Evolutionary conservation across 1,140 invertebrate genomes (phyloP), one percentile per base, ranked within the genome.

Genomic region (Meloidogyne chitwoodi): DNA sequence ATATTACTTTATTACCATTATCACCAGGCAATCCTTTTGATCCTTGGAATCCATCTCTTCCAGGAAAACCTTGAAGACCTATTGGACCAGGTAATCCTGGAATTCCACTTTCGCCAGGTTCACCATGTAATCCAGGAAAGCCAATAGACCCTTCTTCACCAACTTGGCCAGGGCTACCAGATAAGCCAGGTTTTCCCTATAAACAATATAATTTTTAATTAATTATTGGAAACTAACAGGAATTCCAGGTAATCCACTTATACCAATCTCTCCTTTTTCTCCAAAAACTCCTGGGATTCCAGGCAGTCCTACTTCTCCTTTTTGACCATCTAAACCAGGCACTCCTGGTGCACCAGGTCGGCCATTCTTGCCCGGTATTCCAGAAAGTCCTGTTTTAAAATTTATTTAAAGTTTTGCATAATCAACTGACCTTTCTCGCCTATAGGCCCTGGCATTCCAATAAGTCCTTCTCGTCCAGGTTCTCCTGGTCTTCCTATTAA

Each of bases 401-500:
- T 11, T 14, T 22, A 31, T 67, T 10, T 24, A 12, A 62, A 62
- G 5, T 12, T 38, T 27, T 11, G 11, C 2, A 26, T 10, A 11
- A 11, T 24, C 4, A 11, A 16, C 14, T 63, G 24, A 67, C 80
- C 80, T 12, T 65, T 61, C 24, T 84, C 81, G n/a, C 82, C 81
- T 61, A 67, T 72, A 19, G 67, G 27, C 66, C 83, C 83, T 56
- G 83, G 77, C 4, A 81, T 31, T 66, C 83, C 83, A 66, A 75
- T 63, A 31, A 75, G 38, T 24, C 82, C 81, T 22, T 81, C 72
- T n/a, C 78, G 61, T 16, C 78, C 78, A 12, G 68, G 78, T 63
- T 80, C 73, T 26, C 79, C 79, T n/a, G 71, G 76, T 11, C 74
- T 81, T 19, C 79, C 79, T 11, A 44, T 24, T 19, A 72, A 61